phyloP scores from a whole-genome alignment of 2,888 invertebrate species.

The Tenthredo mesomela region DNA sequence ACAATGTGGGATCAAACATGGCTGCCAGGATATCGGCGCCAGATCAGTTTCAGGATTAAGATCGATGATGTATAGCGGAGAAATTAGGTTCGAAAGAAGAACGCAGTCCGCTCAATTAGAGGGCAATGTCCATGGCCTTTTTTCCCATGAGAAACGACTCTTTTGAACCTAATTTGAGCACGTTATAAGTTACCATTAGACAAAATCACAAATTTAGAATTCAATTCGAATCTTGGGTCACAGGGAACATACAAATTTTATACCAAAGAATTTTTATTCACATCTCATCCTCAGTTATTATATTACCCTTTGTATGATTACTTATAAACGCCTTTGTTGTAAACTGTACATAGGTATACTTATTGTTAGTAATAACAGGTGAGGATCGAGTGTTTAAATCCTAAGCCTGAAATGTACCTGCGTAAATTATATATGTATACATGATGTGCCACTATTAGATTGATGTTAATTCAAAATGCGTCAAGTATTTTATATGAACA shows the following conservation, averaged over 20 bases:
- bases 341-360: conserved; percentile 30
- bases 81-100: conserved; percentile 96
- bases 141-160: conserved; percentile 95
- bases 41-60: conserved; percentile 82
- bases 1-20: conserved; percentile 96
- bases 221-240: not conserved
- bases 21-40: conserved; percentile 98
- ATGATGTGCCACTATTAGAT: conserved; percentile 35
- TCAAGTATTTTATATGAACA: conserved; percentile 24
- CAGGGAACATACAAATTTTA: conserved; percentile 6
- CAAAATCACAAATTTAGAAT: not conserved
- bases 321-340: conserved; percentile 1
- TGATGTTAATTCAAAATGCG: not conserved
- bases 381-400: not conserved
- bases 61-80: conserved; percentile 91
- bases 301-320: not conserved
- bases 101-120: conserved; percentile 97
- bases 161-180: conserved; percentile 81
- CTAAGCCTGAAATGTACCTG: conserved; percentile 34
- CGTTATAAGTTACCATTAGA: not conserved
- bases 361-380: not conserved
- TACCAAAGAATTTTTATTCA: conserved; percentile 34
- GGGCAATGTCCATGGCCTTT: conserved; percentile 98
- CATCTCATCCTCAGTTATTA: not conserved
- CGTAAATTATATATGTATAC: conserved; percentile 32